Conservation (phyloP, 2,888 invertebrate genomes). For the Adineta ricciae region DNA sequence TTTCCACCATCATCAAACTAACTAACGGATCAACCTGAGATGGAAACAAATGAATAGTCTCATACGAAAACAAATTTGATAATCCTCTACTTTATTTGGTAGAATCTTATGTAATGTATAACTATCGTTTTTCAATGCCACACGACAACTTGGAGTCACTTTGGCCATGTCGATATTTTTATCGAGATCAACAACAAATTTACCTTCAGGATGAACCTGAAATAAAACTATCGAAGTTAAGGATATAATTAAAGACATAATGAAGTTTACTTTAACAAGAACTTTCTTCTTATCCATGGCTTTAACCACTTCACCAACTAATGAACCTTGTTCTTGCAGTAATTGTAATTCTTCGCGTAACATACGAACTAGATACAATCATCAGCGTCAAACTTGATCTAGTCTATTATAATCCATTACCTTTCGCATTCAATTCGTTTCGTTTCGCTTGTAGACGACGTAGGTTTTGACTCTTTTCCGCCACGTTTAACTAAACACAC, state of each 20-base stretch:
- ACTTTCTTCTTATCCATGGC: constrained; percentile 99
- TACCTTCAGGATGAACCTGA: constrained; percentile 90
- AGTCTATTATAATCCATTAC: constrained; percentile 50
- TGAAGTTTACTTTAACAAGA: constrained; percentile 65
- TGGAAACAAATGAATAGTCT: constrained; percentile 48
- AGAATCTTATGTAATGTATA: constrained; percentile 95
- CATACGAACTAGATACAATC: constrained; percentile 70
- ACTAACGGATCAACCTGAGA: constrained; percentile 97
- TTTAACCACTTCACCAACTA: constrained; percentile 97
- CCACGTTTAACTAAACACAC: constrained; percentile 73
- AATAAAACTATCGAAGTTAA: not conserved
- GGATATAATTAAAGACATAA: not conserved
- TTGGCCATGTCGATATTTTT: constrained; percentile 97
- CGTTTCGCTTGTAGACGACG: constrained; percentile 93
- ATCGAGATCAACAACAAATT: constrained; percentile 96
- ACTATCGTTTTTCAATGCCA: constrained; percentile 92
- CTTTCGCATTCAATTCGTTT: constrained; percentile 96
- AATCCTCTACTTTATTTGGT: constrained; percentile 69
- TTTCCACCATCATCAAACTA: constrained; percentile 99
- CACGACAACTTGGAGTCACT: constrained; percentile 90
- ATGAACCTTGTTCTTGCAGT: constrained; percentile 88
- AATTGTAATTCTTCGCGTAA: constrained; percentile 89
- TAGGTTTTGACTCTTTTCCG: constrained; percentile 93
- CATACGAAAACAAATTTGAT: constrained; percentile 33
- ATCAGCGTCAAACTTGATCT: not conserved